Conservation (phyloP, 2,113 vertebrate genomes). For the Callipepla californica region DNA sequence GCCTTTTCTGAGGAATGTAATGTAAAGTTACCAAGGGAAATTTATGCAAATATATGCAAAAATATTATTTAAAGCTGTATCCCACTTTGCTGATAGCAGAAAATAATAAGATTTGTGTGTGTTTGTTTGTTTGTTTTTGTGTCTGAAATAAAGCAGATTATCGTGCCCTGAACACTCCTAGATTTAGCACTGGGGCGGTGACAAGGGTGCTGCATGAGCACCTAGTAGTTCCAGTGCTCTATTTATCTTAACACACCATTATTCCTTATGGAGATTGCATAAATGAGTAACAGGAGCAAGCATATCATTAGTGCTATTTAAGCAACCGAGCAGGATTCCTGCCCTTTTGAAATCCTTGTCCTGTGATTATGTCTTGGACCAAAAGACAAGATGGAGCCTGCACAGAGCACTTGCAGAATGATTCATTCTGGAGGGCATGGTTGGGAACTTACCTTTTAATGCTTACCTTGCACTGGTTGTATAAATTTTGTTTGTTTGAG, state of each 20-base stretch:
- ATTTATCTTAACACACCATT: background rate
- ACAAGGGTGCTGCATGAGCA: background rate
- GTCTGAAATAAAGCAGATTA: background rate
- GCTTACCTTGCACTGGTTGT: background rate
- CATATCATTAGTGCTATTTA: constrained; percentile 29
- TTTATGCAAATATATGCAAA: background rate
- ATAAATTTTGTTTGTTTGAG: background rate
- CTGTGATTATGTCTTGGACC: constrained; percentile 36
- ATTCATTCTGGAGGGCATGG: constrained; percentile 40
- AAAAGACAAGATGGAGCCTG: constrained; percentile 56
- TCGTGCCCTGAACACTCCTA: accelerated
- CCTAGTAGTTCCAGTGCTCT: background rate
- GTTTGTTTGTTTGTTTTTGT: background rate
- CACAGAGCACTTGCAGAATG: background rate
- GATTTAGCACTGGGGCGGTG: background rate
- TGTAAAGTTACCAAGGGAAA: background rate
- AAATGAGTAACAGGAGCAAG: background rate
- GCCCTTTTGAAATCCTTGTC: constrained; percentile 45
- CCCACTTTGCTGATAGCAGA: background rate
- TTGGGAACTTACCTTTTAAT: background rate
- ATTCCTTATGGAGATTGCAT: background rate
- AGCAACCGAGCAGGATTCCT: constrained; percentile 59
- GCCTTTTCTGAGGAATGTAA: background rate
- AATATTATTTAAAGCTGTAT: background rate
- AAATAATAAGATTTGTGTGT: background rate